Conservation (phyloP, 2,888 invertebrate species). For the Anarsia innoxiella region DNA sequence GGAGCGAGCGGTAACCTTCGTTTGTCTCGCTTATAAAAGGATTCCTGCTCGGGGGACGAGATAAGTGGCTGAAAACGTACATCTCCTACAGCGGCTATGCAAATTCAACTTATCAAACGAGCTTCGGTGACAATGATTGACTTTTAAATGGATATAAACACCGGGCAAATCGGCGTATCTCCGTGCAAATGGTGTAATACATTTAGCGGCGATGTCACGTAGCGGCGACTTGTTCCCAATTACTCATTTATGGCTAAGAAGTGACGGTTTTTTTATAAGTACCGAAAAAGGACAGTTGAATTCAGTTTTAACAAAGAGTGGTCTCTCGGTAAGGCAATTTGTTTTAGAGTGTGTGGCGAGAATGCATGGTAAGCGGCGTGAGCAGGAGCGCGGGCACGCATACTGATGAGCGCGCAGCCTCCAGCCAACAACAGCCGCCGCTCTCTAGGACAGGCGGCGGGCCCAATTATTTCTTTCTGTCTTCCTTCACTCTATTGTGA, state of each 20-base stretch:
- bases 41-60: constrained; percentile 43
- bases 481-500: constrained; percentile 34
- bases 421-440: constrained; percentile 16
- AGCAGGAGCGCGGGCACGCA: constrained; percentile 34
- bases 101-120: constrained; percentile 45
- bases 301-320: constrained; percentile 42
- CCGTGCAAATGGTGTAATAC: constrained; percentile 24
- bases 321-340: constrained; percentile 52
- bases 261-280: constrained; percentile 36
- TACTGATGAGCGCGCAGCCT: constrained; percentile 41
- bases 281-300: constrained; percentile 37
- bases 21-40: constrained; percentile 27
- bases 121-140: constrained; percentile 57
- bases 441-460: constrained; percentile 32
- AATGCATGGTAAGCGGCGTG: constrained; percentile 48
- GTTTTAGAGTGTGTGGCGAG: constrained; percentile 50
- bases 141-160: constrained; percentile 56
- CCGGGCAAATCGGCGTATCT: constrained; percentile 36
- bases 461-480: constrained; percentile 43
- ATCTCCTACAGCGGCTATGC: constrained; percentile 47
- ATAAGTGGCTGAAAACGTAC: constrained; percentile 48
- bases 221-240: constrained; percentile 33
- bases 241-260: constrained; percentile 44
- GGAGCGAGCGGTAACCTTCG: constrained; percentile 36
- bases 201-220: constrained; percentile 27